These are phyloP conservation scores for Hiodon alosoides DNA, from an alignment of 2,113 vertebrate genomes.

Conservation along the genomic window DNA sequence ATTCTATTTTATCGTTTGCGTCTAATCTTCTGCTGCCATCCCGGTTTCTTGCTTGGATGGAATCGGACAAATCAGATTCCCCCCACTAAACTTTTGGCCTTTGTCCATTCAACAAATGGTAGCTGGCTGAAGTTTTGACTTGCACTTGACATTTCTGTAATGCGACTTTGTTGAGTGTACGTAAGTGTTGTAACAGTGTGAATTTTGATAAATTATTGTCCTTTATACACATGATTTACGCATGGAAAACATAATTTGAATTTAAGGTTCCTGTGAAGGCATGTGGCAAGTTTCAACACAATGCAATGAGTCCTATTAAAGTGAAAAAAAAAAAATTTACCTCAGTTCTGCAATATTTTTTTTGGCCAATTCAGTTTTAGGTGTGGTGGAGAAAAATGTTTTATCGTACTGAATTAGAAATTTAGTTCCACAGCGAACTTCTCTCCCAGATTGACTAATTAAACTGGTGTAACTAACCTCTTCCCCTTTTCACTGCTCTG, in stretches of 20 bases:
- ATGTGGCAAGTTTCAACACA: constrained; percentile 20
- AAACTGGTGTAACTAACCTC: constrained; percentile 30
- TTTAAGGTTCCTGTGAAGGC: not conserved
- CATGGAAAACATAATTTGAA: not conserved
- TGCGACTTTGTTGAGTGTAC: not conserved
- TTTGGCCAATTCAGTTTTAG: no score
- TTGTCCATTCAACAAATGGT: not conserved
- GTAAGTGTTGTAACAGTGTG: not conserved
- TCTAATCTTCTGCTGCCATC: not conserved
- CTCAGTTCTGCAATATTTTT: no score
- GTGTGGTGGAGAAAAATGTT: no score
- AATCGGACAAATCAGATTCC: not conserved
- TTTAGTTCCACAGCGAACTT: constrained; percentile 41
- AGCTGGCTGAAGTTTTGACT: not conserved
- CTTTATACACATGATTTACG: not conserved
- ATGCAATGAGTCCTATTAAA: constrained; percentile 4
- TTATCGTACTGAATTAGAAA: constrained; percentile 22
- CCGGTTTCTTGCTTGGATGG: not conserved
- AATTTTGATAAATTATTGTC: not conserved
- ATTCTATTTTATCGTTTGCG: not conserved
- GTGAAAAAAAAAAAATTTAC: no score
- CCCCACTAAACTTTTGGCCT: not conserved
- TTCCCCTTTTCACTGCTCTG: constrained; percentile 36
- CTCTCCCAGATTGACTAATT: constrained; percentile 38
- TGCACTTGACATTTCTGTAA: not conserved